Evolutionary conservation across 2,888 invertebrate species (phyloP).

Genomic region (Volucella inflata): DNA sequence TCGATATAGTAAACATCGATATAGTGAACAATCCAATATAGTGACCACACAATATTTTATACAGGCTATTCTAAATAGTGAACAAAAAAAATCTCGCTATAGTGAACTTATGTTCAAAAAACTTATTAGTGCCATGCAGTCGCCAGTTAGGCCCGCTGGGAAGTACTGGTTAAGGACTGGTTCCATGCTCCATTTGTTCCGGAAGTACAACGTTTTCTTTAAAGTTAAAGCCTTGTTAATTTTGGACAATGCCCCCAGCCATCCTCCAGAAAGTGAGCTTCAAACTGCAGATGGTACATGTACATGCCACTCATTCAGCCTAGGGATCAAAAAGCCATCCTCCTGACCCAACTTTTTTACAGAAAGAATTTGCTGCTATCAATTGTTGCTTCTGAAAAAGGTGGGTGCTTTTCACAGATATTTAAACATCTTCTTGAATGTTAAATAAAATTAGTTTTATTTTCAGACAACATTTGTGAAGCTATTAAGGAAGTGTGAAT

Average conservation of each 20-base stretch:
- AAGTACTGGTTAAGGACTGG: constrained; percentile 10
- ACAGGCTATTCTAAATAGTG: no score
- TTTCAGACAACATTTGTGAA: constrained; percentile 14
- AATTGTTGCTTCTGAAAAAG: not conserved
- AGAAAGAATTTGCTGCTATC: not conserved
- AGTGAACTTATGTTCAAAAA: no score
- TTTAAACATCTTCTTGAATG: no score
- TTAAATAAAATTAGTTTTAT: no score
- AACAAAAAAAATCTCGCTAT: no score
- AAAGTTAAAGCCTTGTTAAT: not conserved
- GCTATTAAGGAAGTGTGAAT: constrained; percentile 10
- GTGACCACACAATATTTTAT: no score
- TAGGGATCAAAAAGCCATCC: not conserved
- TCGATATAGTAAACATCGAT: no score
- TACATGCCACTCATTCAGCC: not conserved
- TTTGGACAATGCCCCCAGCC: constrained; percentile 13
- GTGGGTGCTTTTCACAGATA: no score
- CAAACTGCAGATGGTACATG: constrained; percentile 24
- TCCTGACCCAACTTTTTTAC: not conserved
- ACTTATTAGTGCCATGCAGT: no score
- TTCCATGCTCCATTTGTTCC: constrained; percentile 7
- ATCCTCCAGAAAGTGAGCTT: constrained; percentile 18
- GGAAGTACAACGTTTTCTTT: not conserved
- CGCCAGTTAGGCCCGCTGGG: no score
- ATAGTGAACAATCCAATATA: no score